These are phyloP conservation scores for Lomographa bimaculata DNA, from an alignment of 2,888 invertebrate genomes.

Conservation along the genomic window DNA sequence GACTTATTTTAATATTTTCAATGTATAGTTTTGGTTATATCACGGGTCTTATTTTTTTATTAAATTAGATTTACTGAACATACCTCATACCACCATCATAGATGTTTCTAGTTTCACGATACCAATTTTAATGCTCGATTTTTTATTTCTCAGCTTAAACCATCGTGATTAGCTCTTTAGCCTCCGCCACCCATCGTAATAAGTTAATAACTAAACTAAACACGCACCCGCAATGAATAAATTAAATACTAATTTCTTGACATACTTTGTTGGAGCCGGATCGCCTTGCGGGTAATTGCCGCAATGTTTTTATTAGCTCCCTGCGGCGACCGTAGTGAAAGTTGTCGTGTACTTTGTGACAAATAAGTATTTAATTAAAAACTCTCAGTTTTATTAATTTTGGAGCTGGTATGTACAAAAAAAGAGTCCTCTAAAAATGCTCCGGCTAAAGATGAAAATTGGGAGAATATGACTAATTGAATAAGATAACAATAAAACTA, in stretches of 20 bases:
- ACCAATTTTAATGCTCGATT: constrained; percentile 22
- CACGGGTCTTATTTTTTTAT: no score
- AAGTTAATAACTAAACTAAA: constrained; percentile 69
- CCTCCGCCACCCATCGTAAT: constrained; percentile 56
- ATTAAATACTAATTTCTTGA: constrained; percentile 79
- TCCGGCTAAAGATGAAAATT: no score
- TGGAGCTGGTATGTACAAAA: no score
- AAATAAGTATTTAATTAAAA: constrained; percentile 15
- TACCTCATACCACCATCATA: no score
- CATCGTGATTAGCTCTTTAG: constrained; percentile 60
- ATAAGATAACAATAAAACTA: no score
- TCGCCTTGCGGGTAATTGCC: constrained; percentile 73
- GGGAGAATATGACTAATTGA: no score
- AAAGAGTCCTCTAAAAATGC: no score
- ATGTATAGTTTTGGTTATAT: no score
- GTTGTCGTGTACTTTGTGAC: constrained; percentile 34
- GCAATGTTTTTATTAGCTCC: constrained; percentile 56
- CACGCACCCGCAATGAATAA: constrained; percentile 76
- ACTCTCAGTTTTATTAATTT: constrained; percentile 1
- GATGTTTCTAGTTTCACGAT: no score
- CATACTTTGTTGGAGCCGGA: constrained; percentile 71
- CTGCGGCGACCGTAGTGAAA: constrained; percentile 40
- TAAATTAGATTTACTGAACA: no score
- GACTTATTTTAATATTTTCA: no score
- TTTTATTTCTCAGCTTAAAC: no score